Conservation (phyloP, 2,888 invertebrate genomes). For the Macaria liturata region DNA sequence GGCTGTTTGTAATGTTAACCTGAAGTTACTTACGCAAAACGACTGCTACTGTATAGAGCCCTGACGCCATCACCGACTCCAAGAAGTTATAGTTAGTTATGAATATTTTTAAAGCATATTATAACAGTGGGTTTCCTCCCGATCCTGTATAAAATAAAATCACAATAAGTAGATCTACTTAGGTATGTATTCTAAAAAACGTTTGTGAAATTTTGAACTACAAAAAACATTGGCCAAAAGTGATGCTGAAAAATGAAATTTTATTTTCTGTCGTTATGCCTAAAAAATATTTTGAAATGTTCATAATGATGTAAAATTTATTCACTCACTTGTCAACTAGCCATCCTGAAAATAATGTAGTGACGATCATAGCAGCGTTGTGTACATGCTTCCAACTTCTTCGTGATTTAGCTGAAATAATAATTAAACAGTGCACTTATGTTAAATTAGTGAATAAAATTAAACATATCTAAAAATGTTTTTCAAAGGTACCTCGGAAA, state of each 20-base stretch:
- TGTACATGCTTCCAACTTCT: conserved; percentile 84
- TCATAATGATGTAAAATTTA: not conserved
- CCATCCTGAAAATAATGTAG: conserved; percentile 83
- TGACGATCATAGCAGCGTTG: conserved; percentile 85
- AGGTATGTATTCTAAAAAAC: no score
- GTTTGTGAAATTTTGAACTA: no score
- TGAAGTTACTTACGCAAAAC: conserved; percentile 55
- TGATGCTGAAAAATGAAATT: no score
- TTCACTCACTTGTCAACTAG: conserved; percentile 81
- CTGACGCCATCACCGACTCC: conserved; percentile 63
- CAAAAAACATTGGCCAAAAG: no score
- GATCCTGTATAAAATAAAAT: conserved; percentile 41
- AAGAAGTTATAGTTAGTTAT: conserved; percentile 59
- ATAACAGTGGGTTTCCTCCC: conserved; percentile 67
- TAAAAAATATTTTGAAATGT: no score
- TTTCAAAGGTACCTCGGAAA: conserved; percentile 56
- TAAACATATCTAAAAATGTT: no score
- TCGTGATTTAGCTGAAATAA: conserved; percentile 59
- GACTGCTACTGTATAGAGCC: conserved; percentile 66
- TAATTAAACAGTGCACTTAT: not conserved
- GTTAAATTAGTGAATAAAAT: no score
- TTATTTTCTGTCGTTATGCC: no score
- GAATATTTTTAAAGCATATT: conserved; percentile 60
- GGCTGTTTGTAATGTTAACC: no score
- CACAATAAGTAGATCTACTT: no score